These are phyloP conservation scores for Tiliacea aurago DNA, from an alignment of 2,888 invertebrate genomes.

Conservation along the genomic window DNA sequence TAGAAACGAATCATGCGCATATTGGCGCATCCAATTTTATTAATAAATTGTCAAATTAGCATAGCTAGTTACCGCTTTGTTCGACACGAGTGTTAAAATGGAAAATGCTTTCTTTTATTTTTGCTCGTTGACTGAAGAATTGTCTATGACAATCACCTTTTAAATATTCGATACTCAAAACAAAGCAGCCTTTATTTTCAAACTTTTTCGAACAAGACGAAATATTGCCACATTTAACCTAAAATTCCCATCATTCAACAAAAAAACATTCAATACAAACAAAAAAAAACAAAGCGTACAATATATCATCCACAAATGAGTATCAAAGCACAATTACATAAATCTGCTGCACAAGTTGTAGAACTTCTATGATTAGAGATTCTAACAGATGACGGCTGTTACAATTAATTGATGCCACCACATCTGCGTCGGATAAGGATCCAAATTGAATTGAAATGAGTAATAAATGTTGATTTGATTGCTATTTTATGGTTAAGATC, in stretches of 20 bases:
- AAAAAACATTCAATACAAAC: conserved; percentile 21
- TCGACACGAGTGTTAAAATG: conserved; percentile 33
- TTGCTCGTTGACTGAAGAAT: background rate
- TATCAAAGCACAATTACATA: conserved; percentile 52
- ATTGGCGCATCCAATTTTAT: conserved; percentile 48
- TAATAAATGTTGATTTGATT: conserved; percentile 47
- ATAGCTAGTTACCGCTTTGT: conserved; percentile 57
- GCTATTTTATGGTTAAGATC: conserved; percentile 41
- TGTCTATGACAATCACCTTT: conserved; percentile 11
- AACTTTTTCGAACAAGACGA: conserved; percentile 9
- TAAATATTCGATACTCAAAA: background rate
- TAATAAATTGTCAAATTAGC: conserved; percentile 52
- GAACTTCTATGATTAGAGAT: conserved; percentile 62
- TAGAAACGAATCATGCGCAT: conserved; percentile 31
- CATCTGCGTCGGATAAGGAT: conserved; percentile 59
- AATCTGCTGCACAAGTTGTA: conserved; percentile 56
- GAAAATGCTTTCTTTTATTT: conserved; percentile 26
- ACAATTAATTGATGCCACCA: conserved; percentile 59
- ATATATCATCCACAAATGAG: conserved; percentile 40
- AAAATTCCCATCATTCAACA: background rate
- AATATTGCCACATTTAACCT: conserved; percentile 21
- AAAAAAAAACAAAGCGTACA: conserved; percentile 20
- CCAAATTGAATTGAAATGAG: conserved; percentile 53
- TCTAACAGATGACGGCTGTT: conserved; percentile 57
- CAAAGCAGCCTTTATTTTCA: background rate